phyloP scores from a whole-genome alignment of 2,113 vertebrate species.

The Alouatta palliata region DNA sequence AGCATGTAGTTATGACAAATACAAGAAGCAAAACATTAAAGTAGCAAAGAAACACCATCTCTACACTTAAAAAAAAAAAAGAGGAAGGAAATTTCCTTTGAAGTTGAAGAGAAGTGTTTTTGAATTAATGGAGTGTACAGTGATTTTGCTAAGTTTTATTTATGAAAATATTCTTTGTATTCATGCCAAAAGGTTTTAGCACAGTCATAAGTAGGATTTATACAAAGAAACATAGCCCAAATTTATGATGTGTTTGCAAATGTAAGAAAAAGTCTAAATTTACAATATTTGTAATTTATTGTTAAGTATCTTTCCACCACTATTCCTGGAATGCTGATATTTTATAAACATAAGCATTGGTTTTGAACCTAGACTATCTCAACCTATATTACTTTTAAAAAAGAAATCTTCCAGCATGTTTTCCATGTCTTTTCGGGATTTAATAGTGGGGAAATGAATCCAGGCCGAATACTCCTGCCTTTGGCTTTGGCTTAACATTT shows the following conservation, averaged over 20 bases:
- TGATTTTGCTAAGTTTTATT: conserved; percentile 87
- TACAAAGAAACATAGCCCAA: conserved; percentile 71
- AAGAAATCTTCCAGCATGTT: conserved; percentile 55
- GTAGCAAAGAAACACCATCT: conserved; percentile 76
- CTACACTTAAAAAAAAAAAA: conserved; percentile 66
- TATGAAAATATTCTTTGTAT: conserved; percentile 82
- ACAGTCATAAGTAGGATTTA: conserved; percentile 80
- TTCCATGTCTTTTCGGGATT: conserved; percentile 46
- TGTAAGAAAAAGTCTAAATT: conserved; percentile 77
- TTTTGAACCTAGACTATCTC: conserved; percentile 60
- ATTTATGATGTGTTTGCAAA: conserved; percentile 87
- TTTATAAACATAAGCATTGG: conserved; percentile 72
- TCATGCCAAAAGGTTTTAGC: conserved; percentile 79
- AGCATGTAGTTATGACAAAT: conserved; percentile 85
- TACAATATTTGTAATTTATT: conserved; percentile 77
- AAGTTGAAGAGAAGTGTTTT: conserved; percentile 84
- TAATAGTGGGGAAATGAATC: conserved; percentile 24
- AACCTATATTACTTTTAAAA: conserved; percentile 51
- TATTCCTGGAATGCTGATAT: conserved; percentile 81
- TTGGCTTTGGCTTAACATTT: conserved; percentile 58
- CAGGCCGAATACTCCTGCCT: conserved; percentile 21
- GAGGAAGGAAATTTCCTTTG: conserved; percentile 79
- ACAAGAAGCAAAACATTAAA: conserved; percentile 87
- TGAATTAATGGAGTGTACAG: conserved; percentile 86
- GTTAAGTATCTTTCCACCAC: conserved; percentile 73